Evolutionary conservation across 2,888 invertebrate species (phyloP), one percentile per base, ranked within the genome.

Genomic region (Rambutsinella grinnellia): DNA sequence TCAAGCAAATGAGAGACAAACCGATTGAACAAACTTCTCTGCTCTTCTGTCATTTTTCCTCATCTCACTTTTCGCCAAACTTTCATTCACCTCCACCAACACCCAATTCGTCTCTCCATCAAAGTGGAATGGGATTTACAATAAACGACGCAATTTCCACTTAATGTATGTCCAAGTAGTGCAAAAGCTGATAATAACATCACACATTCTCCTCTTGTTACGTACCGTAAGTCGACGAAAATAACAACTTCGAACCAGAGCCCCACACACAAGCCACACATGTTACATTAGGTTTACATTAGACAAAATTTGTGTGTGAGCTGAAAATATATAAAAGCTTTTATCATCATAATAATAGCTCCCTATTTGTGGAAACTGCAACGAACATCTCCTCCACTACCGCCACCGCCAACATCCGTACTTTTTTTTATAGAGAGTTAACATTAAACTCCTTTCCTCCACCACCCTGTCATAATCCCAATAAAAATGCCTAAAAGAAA

Each of bases 361-460:
- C 56, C 74, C 67, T 74, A 74, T 74, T 74, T 74, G 67, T 74
- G 74, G 67, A 74, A 74, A 74, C 74, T 74, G 74, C 62, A 74
- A 74, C 67, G 28, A 54, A 63, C 27, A 28, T 44, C 53, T 36
- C 36, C 36, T 36, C 36, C 36, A 36, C 36, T 13, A 36, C 13
- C 36, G 13, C 36, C 36, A 13, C 36, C 36, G 36, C 36, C 36
- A 36, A 36, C 36, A 36, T 36, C 36, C 36, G 36, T 36, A 36
- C 6, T 36, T 36, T 36, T 36, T 36, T 8, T 36, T 36, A 36
- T 36, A 36, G 36, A 13, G 6, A 36, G 36, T 36, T 36, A 36
- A 13, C 5, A 36, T 36, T 36, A n/a, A n/a, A 36, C 13, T 36
- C 36, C 36, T 36, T 36, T 36, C 13, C 13, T 36, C 36, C 6